Conservation (phyloP, 2,113 vertebrate species). For the Conger conger region DNA sequence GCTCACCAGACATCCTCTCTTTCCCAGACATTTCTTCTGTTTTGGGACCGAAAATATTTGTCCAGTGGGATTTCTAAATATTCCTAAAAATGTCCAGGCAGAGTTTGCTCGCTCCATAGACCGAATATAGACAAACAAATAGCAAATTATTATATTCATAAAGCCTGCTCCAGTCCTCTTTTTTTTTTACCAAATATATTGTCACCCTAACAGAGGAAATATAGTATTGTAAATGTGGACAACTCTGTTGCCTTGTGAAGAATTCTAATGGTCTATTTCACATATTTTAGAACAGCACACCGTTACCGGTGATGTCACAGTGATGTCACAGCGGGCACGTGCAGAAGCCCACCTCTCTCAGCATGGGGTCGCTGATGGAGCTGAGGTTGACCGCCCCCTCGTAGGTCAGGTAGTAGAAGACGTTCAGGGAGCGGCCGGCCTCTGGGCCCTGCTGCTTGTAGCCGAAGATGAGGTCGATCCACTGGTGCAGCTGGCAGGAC, state of each 20-base stretch:
- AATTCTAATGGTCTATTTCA: neutral
- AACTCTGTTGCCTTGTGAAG: neutral
- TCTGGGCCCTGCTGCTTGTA: slow-evolving; percentile 98
- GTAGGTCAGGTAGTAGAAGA: slow-evolving; percentile 97
- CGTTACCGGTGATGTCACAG: neutral
- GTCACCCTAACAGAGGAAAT: too few species aligned
- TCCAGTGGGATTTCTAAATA: too few species aligned
- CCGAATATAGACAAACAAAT: too few species aligned
- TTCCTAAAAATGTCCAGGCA: too few species aligned
- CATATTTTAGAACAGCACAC: neutral
- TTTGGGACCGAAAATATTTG: too few species aligned
- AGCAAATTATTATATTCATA: too few species aligned
- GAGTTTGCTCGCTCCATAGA: too few species aligned
- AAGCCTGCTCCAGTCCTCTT: too few species aligned
- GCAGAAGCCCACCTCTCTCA: slow-evolving; percentile 81
- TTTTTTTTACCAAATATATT: too few species aligned
- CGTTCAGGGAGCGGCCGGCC: slow-evolving; percentile 87
- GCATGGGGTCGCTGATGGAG: slow-evolving; percentile 84
- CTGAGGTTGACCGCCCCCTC: slow-evolving; percentile 92
- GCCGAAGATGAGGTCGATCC: slow-evolving; percentile 98
- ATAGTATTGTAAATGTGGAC: neutral
- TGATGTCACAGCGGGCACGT: neutral
- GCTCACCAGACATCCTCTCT: too few species aligned
- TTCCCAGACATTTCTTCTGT: too few species aligned
- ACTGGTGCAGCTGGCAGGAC: slow-evolving; percentile 98